Evolutionary conservation across 2,888 invertebrate species (phyloP).

Genomic region (Oxystoma pomonae): DNA sequence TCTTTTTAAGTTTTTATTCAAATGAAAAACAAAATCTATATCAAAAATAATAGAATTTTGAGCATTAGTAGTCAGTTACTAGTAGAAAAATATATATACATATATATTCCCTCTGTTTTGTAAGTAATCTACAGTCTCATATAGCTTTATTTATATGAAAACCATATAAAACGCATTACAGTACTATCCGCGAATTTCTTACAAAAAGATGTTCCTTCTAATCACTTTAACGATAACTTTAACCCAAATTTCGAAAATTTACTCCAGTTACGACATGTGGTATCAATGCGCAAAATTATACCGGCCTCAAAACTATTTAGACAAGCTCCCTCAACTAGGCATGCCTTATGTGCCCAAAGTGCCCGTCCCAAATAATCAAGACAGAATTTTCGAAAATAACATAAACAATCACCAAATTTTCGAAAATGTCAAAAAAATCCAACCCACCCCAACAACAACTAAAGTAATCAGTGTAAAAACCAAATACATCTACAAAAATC

Average conservation of each 20-base stretch:
- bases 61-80: too few relatives aligned
- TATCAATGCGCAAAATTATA: constrained; percentile 38
- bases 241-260: not conserved
- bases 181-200: not conserved
- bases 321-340: constrained; percentile 38
- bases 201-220: not conserved
- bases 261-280: not conserved
- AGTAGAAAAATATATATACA: too few relatives aligned
- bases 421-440: constrained; percentile 25
- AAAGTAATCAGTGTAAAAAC: constrained; percentile 43
- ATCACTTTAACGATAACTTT: not conserved
- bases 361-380: constrained; percentile 33
- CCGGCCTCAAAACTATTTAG: constrained; percentile 40
- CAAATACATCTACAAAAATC: constrained; percentile 42
- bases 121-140: not conserved
- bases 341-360: constrained; percentile 40
- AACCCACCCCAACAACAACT: constrained; percentile 42
- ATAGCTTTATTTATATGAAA: not conserved
- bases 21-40: too few relatives aligned
- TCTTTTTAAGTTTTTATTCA: too few relatives aligned
- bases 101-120: not conserved
- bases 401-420: constrained; percentile 1
- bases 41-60: too few relatives aligned
- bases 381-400: not conserved
- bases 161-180: not conserved